phyloP scores from a whole-genome alignment of 2,888 invertebrate species.

The Plemyria rubiginata region DNA sequence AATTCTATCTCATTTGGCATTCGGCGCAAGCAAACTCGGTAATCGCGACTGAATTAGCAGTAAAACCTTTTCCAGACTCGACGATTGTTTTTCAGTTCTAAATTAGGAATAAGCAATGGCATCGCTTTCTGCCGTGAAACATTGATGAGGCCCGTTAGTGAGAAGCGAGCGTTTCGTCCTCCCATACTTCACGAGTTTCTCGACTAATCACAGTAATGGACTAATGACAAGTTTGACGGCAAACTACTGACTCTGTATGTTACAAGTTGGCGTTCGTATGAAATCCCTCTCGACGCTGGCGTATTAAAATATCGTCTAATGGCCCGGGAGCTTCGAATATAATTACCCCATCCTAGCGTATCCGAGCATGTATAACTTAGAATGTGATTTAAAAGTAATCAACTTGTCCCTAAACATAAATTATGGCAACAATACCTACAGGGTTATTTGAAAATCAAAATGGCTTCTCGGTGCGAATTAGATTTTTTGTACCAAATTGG shows the following conservation, averaged over 20 bases:
- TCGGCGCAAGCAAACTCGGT: constrained; percentile 50
- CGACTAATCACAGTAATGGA: constrained; percentile 77
- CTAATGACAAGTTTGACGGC: constrained; percentile 69
- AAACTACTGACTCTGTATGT: constrained; percentile 52
- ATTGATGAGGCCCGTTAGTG: constrained; percentile 71
- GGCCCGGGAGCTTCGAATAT: constrained; percentile 44
- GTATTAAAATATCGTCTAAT: constrained; percentile 54
- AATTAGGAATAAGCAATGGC: constrained; percentile 73
- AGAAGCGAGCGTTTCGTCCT: constrained; percentile 4
- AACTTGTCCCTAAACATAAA: constrained; percentile 10
- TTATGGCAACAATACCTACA: constrained; percentile 15
- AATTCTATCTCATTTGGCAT: constrained; percentile 59
- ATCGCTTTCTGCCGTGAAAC: constrained; percentile 69
- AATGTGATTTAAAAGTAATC: constrained; percentile 28
- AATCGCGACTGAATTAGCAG: constrained; percentile 64
- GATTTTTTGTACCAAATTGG: no score
- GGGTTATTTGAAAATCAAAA: neutral
- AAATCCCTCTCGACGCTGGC: constrained; percentile 37
- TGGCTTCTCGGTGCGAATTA: neutral
- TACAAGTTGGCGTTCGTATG: constrained; percentile 51
- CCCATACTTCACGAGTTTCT: constrained; percentile 39
- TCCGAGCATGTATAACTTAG: constrained; percentile 31
- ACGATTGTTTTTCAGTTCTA: constrained; percentile 75
- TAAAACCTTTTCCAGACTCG: constrained; percentile 62
- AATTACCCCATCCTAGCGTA: constrained; percentile 33